A percentile compares a stretch with the other conserved stretches of the same genome.
phyloP scores from a whole-genome alignment of 2,888 invertebrate species.

The Pherbina coryleti region DNA sequence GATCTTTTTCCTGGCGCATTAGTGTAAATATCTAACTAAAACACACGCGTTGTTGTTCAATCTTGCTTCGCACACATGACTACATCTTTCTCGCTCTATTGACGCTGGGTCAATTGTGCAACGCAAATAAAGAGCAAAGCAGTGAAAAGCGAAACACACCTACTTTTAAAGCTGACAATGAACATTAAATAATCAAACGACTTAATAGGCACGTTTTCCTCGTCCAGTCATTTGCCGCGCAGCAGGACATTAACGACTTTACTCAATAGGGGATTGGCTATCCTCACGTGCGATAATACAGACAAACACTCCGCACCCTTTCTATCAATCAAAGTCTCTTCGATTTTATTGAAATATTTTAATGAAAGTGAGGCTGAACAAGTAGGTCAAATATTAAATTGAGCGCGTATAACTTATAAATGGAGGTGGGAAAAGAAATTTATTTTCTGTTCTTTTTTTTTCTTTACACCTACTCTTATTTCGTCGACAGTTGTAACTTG shows the following conservation, averaged over 20 bases:
- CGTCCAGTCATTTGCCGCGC: too few species aligned
- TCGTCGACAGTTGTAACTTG: too few species aligned
- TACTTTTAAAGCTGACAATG: slow-evolving; percentile 1
- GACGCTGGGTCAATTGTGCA: not conserved
- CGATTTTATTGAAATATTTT: slow-evolving; percentile 17
- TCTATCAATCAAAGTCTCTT: slow-evolving; percentile 25
- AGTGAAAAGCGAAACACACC: slow-evolving; percentile 16
- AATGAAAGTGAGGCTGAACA: not conserved
- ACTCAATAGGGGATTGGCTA: too few species aligned
- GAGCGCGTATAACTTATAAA: too few species aligned
- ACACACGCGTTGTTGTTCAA: not conserved
- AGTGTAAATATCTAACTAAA: not conserved
- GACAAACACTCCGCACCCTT: not conserved
- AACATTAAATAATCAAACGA: not conserved
- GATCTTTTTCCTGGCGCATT: too few species aligned
- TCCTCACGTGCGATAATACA: not conserved
- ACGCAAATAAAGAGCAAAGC: slow-evolving; percentile 10
- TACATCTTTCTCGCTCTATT: not conserved
- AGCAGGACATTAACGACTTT: too few species aligned
- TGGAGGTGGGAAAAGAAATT: too few species aligned
- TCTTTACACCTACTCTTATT: too few species aligned
- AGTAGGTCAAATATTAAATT: too few species aligned
- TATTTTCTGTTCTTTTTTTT: too few species aligned
- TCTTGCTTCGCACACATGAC: not conserved
- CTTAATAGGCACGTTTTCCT: too few species aligned